Conservation (phyloP, 2,113 vertebrate genomes). For the Semicossyphus pulcher region DNA sequence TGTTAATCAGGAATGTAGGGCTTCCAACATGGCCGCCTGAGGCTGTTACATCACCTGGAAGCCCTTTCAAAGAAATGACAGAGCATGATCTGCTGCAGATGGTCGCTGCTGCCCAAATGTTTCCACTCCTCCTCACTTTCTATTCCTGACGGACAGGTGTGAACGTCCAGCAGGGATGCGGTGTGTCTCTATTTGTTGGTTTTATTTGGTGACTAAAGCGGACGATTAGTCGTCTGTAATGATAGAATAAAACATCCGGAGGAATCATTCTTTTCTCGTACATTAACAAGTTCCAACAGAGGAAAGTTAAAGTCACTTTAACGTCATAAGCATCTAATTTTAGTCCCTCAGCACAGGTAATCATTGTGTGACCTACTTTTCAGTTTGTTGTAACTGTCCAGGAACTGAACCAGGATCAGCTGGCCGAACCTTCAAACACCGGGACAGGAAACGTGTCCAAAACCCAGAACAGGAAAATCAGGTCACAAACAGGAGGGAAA, state of each 20-base stretch:
- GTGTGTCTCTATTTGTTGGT: background rate
- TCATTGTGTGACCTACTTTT: conserved; percentile 40
- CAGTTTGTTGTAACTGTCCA: conserved; percentile 1
- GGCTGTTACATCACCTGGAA: conserved; percentile 42
- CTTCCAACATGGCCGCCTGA: background rate
- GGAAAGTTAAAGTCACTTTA: background rate
- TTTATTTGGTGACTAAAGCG: background rate
- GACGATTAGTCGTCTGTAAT: background rate
- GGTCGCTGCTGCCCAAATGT: conserved; percentile 6
- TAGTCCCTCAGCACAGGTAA: background rate
- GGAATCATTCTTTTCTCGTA: too few species aligned
- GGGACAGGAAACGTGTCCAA: conserved; percentile 26
- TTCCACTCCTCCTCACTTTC: conserved; percentile 29
- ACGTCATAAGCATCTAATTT: background rate
- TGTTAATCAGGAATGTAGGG: background rate
- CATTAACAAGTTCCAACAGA: background rate
- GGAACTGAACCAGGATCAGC: conserved; percentile 27
- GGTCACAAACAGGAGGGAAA: conserved; percentile 1
- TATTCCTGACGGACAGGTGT: conserved; percentile 16
- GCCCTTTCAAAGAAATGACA: conserved; percentile 26
- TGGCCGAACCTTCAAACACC: conserved; percentile 25
- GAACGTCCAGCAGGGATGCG: fast-evolving
- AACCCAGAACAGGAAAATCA: conserved; percentile 5
- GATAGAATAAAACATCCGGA: too few species aligned
- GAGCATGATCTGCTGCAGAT: conserved; percentile 14